Conservation (phyloP, 2,888 invertebrate genomes). For the Stenichneumon culpator region DNA sequence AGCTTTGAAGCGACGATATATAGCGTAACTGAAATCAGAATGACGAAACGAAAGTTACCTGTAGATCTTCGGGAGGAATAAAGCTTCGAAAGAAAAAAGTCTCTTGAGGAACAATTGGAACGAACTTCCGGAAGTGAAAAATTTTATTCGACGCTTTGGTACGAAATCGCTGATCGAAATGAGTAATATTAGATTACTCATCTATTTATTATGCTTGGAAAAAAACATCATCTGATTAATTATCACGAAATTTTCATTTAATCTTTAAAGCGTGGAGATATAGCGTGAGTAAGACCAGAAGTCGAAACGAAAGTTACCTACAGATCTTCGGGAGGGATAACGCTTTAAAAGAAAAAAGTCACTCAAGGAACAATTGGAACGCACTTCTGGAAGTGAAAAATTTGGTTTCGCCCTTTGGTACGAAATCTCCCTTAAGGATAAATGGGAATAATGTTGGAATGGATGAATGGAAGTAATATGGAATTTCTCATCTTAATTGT, state of each 20-base stretch:
- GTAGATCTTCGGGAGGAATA: neutral
- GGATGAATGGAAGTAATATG: neutral
- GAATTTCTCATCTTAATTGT: neutral
- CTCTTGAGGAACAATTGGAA: neutral
- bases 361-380: neutral
- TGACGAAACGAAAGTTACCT: slow-evolving; percentile 40
- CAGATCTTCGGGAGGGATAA: neutral
- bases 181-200: too few species aligned
- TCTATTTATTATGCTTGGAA: too few species aligned
- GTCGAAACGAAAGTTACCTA: slow-evolving; percentile 36
- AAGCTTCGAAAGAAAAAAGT: neutral
- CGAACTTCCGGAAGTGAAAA: neutral
- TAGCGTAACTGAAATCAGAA: too few species aligned
- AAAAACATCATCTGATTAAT: too few species aligned
- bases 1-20: too few species aligned
- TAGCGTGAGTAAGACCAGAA: too few species aligned
- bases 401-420: neutral
- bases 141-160: neutral
- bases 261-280: too few species aligned
- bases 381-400: neutral
- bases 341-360: neutral
- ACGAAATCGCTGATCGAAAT: too few species aligned
- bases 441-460: neutral
- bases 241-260: too few species aligned
- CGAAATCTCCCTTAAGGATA: neutral